Base-by-base conservation (phyloP, 2,888 invertebrate species). In the Drosophila sordidula region DNA sequence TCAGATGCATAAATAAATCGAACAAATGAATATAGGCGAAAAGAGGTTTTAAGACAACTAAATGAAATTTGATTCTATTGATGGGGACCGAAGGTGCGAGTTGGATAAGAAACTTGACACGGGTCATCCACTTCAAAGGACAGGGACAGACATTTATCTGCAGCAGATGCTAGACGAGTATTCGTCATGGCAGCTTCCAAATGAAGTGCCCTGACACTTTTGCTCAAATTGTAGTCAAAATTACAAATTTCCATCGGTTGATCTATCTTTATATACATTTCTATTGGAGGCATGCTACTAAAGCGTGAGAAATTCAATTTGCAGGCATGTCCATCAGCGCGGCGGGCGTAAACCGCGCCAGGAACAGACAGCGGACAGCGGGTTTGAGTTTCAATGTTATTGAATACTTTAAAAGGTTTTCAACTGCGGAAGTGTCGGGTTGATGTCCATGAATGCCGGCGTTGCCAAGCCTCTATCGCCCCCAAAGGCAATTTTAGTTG, bases 351-450 rank as follows among this genome's bases (percentile, higher is more conserved):
- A 58, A 62, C 25, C 57, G 57, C 57, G 34, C 6, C 16, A 32
- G 6, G 18, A n/a, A 32, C 51, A n/a, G 14, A 11, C 16, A 14
- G 36, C 9, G 12, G 36, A 3, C 29, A 9, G 29, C 8, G 58
- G 78, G 70, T 61, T 87, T 63, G 67, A 76, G 71, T 85, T 85
- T 78, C 80, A 70, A 26, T 82, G 86, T 86, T 79, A 86, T 87
- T 80, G 86, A 85, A 88, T 86, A 85, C 86, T 86, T 86, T 87
- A 85, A 85, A 85, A 85, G 84, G 88, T 87, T 85, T 79, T 70
- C 18, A n/a, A 47, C 47, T 47, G 36, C 51, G 57, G 57, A 64
- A 64, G 75, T 77, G 73, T 77, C 64, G 68, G 64, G 55, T 73
- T 75, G 75, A 65, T 63, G 68, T 54, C 68, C 57, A 75, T 78